Conservation (phyloP, 2,113 vertebrate genomes). For the Larimichthys crocea region DNA sequence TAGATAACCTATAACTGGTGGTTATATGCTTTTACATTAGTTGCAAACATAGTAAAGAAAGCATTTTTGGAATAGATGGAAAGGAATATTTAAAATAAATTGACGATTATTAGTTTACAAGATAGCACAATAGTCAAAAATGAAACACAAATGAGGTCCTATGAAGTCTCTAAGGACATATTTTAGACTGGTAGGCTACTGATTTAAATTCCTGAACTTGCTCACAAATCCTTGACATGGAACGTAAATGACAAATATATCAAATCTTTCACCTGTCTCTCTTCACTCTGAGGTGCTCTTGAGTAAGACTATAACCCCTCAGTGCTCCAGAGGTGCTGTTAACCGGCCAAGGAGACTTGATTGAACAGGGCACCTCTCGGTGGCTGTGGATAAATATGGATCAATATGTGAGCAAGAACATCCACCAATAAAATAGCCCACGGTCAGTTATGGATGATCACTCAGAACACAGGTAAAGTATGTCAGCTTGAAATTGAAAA, state of each 20-base stretch:
- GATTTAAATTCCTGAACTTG: neutral
- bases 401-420: neutral
- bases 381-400: neutral
- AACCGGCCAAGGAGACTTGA: neutral
- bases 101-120: too few species aligned
- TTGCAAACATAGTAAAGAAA: neutral
- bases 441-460: neutral
- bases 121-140: too few species aligned
- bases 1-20: neutral
- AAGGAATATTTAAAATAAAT: too few species aligned
- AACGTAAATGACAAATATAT: conserved; percentile 1
- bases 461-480: neutral
- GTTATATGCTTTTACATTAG: neutral
- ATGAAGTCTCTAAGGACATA: neutral
- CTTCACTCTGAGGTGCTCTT: neutral
- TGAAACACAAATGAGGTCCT: too few species aligned
- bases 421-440: neutral
- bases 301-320: neutral
- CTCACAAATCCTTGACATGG: neutral
- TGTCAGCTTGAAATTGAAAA: neutral
- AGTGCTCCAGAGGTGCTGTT: neutral
- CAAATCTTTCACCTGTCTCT: neutral
- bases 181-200: neutral
- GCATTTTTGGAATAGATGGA: neutral
- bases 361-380: neutral